Evolutionary conservation across 2,797 vertebrate genomes (phyloP).

Genomic region (Eupleurogrammus muticus): DNA sequence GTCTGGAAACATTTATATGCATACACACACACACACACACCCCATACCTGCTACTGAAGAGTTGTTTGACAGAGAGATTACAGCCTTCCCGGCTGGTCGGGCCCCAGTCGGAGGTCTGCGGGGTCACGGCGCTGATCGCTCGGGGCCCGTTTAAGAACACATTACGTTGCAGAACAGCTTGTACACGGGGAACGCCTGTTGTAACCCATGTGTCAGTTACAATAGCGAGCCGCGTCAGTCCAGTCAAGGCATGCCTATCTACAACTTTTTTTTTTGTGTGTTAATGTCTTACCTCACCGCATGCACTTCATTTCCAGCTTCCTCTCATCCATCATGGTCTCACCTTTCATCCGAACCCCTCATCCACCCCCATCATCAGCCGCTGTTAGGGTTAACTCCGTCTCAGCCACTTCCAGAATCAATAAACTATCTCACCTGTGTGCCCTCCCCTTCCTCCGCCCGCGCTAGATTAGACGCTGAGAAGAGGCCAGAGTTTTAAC

Average conservation of each 20-base stretch:
- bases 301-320: conserved; percentile 57
- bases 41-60: conserved; percentile 54
- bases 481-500: conserved; percentile 23
- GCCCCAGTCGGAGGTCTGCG: conserved; percentile 52
- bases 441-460: conserved; percentile 34
- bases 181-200: conserved; percentile 49
- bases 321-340: conserved; percentile 73
- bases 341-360: conserved; percentile 74
- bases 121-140: conserved; percentile 47
- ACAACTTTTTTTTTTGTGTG: conserved; percentile 37
- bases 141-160: conserved; percentile 53
- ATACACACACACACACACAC: conserved; percentile 25
- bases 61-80: conserved; percentile 68
- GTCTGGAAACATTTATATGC: conserved; percentile 50
- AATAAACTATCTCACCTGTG: conserved; percentile 68
- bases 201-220: conserved; percentile 56
- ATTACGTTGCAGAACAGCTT: conserved; percentile 57
- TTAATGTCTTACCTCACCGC: conserved; percentile 52
- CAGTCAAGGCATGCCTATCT: conserved; percentile 54
- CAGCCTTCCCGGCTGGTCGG: conserved; percentile 49
- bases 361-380: conserved; percentile 54
- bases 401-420: conserved; percentile 67
- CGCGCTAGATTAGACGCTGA: conserved; percentile 20
- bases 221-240: conserved; percentile 57
- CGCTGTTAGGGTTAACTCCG: conserved; percentile 61